phyloP scores from a whole-genome alignment of 2,888 invertebrate species.

The Leistus spinibarbis region DNA sequence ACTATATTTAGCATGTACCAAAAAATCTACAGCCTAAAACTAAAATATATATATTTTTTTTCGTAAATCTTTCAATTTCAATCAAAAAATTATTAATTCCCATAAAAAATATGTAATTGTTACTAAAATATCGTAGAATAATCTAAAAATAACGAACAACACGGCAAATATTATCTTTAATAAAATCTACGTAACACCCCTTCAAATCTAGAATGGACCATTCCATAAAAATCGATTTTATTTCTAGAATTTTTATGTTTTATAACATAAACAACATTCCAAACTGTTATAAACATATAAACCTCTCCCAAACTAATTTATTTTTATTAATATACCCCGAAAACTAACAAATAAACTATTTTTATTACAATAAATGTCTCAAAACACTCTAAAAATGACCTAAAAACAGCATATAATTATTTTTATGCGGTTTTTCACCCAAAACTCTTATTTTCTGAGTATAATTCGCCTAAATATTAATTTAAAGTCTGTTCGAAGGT shows the following conservation, averaged over 20 bases:
- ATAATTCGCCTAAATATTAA: background rate
- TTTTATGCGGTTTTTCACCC: background rate
- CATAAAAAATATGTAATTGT: background rate
- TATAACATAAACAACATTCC: background rate
- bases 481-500: background rate
- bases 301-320: background rate
- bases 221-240: slow-evolving; percentile 3
- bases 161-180: too few species aligned
- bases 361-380: background rate
- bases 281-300: background rate
- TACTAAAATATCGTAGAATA: background rate
- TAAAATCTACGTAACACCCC: background rate
- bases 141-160: background rate
- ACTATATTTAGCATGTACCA: background rate
- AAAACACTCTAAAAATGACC: background rate
- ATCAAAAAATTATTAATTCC: background rate
- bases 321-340: too few species aligned
- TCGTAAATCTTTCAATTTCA: background rate
- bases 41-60: background rate
- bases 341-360: background rate
- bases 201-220: slow-evolving; percentile 1
- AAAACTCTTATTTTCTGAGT: background rate
- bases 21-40: background rate
- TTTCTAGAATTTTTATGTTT: background rate
- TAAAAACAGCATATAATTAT: background rate